These are phyloP conservation scores for Pristis pectinata DNA, from an alignment of 2,797 vertebrate species.

Conservation along the genomic window DNA sequence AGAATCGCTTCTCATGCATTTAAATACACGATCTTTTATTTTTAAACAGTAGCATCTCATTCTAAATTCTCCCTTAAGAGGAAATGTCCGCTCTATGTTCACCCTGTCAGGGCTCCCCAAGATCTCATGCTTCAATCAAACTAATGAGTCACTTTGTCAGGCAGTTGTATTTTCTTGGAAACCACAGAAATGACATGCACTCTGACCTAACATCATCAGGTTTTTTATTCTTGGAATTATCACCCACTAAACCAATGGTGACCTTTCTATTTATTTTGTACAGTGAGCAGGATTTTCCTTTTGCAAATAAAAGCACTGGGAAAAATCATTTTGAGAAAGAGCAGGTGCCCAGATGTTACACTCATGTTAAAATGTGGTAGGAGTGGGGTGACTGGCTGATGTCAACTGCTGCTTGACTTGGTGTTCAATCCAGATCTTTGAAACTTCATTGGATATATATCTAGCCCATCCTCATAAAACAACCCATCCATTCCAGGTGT, in stretches of 20 bases:
- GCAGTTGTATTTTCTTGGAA: neutral
- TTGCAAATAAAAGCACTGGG: neutral
- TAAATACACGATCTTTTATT: too few relatives aligned
- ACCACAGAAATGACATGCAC: neutral
- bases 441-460: too few relatives aligned
- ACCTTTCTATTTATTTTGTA: neutral
- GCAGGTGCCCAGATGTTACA: neutral
- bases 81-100: too few relatives aligned
- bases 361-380: neutral
- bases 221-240: neutral
- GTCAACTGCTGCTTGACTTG: neutral
- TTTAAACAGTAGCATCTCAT: too few relatives aligned
- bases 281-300: neutral
- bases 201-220: neutral
- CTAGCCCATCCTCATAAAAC: too few relatives aligned
- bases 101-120: too few relatives aligned
- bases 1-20: too few relatives aligned
- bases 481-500: too few relatives aligned
- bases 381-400: neutral
- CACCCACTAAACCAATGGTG: neutral
- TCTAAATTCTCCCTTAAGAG: too few relatives aligned
- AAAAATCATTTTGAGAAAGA: neutral
- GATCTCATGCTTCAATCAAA: too few relatives aligned
- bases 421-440: too few relatives aligned
- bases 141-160: conserved; percentile 1